Evolutionary conservation across 2,797 vertebrate species (phyloP).

Genomic region (Ctenopoma kingsleyae): DNA sequence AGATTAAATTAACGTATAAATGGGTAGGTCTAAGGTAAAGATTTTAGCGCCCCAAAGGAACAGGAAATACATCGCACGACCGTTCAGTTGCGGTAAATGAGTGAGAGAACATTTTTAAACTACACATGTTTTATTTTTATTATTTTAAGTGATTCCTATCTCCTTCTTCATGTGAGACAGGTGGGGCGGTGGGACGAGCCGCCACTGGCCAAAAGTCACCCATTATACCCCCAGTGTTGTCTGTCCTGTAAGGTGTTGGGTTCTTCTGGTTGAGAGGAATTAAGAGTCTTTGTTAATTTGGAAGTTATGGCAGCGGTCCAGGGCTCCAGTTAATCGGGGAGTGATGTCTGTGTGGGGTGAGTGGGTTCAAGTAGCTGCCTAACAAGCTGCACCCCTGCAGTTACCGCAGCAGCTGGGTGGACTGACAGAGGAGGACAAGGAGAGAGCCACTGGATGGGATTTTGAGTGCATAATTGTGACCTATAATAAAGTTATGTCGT

Average conservation of each 20-base stretch:
- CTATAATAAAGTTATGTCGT: slow-evolving; percentile 9
- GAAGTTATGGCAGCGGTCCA: slow-evolving; percentile 54
- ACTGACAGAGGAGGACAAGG: slow-evolving; percentile 37
- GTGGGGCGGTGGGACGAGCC: no score
- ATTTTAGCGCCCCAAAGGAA: no score
- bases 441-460: neutral
- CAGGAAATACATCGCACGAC: no score
- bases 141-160: no score
- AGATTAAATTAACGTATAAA: no score
- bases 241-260: slow-evolving; percentile 19
- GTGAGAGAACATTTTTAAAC: no score
- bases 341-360: slow-evolving; percentile 47
- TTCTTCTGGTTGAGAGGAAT: slow-evolving; percentile 22
- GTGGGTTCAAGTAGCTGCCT: slow-evolving; percentile 57
- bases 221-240: neutral
- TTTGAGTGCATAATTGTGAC: slow-evolving; percentile 29
- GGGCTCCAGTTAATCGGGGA: slow-evolving; percentile 71
- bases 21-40: no score
- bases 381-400: slow-evolving; percentile 58
- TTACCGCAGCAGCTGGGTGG: slow-evolving; percentile 24
- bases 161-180: no score
- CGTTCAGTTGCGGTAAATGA: no score
- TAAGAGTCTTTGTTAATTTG: slow-evolving; percentile 40
- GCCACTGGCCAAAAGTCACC: slow-evolving; percentile 18
- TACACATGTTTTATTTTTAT: no score